Percentiles rank a stretch among this genome's conserved stretches.
Conservation (phyloP, 2,797 vertebrate species). For the Lacerta bilineata region DNA sequence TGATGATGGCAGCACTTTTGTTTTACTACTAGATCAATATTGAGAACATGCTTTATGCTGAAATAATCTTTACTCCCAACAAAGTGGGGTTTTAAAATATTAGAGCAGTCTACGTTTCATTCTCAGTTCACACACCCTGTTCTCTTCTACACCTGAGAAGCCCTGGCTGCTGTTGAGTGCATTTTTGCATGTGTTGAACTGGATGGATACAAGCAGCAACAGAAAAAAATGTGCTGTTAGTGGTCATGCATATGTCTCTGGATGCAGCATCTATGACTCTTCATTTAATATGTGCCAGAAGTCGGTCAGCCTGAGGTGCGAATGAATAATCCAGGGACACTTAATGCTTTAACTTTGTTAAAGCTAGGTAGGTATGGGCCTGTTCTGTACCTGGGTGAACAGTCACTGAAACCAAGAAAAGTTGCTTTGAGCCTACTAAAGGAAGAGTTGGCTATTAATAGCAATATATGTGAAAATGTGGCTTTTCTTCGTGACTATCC, state of each 20-base stretch:
- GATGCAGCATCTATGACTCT: not conserved
- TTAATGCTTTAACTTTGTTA: not conserved
- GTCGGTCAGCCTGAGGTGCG: not conserved
- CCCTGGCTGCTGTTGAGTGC: not conserved
- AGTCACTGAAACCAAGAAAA: not conserved
- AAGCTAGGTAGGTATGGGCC: not conserved
- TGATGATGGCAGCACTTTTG: not conserved
- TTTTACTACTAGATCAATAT: constrained; percentile 18
- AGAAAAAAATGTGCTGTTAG: not conserved
- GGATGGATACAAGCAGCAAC: not conserved
- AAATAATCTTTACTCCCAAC: constrained; percentile 4
- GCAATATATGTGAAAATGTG: not conserved
- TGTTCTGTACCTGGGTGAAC: not conserved
- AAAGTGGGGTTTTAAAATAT: not conserved
- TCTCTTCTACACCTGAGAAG: not conserved
- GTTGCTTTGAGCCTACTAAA: not conserved
- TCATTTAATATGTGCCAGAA: not conserved
- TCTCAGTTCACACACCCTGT: not conserved
- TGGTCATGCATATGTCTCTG: not conserved
- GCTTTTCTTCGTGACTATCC: not conserved
- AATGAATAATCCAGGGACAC: not conserved
- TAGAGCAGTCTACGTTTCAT: not conserved
- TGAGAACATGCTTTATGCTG: not conserved
- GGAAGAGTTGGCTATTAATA: not conserved
- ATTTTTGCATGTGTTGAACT: not conserved